Evolutionary conservation across 2,113 vertebrate genomes (phyloP), one percentile per base, ranked within the genome.

Genomic region (Catharus bicknelli): DNA sequence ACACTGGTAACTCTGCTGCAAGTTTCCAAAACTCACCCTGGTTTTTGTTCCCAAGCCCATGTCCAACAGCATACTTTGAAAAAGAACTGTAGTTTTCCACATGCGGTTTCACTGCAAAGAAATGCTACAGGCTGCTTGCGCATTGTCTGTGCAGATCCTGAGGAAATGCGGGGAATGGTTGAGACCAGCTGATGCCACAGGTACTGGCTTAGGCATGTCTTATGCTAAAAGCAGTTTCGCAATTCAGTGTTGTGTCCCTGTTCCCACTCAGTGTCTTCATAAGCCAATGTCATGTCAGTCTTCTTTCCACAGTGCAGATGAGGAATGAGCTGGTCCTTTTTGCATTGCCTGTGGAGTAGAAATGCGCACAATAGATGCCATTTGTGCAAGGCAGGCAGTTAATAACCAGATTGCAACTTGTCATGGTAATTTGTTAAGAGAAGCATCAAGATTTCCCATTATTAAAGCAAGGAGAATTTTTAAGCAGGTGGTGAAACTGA

Each of bases 401-500:
- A 55, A 45, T 47, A 64, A 88, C 47, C 82, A 82, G 83, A 59
- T 62, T 62, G 62, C 57, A 59, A n/a, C 45, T 32, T 64, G 74
- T 53, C 83, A 58, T 12, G 57, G 47, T 47, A 67, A 75, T 29
- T 64, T 74, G 53, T 66, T 57, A 93, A 57, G n/a, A 55, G 77
- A 90, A 75, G 58, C 84, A 38, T 27, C 55, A 66, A 95, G 29
- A 88, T 47, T 29, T 74, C 57, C 34, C 26, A 36, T 29, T 79
- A 67, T 16, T 67, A 55, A 78, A 92, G 69, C 26, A 53, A 63
- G 29, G 47, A 88, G 32, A 88, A 63, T 66, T 81, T 95, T 78
- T 34, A 87, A 80, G 55, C 74, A 93, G 85, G 62, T 91, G 95
- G 83, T 75, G 16, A 91, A 72, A 40, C 13, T 86, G 48, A 86